Base-by-base conservation (phyloP, 1,140 invertebrate species). In the Cydia pomonella region DNA sequence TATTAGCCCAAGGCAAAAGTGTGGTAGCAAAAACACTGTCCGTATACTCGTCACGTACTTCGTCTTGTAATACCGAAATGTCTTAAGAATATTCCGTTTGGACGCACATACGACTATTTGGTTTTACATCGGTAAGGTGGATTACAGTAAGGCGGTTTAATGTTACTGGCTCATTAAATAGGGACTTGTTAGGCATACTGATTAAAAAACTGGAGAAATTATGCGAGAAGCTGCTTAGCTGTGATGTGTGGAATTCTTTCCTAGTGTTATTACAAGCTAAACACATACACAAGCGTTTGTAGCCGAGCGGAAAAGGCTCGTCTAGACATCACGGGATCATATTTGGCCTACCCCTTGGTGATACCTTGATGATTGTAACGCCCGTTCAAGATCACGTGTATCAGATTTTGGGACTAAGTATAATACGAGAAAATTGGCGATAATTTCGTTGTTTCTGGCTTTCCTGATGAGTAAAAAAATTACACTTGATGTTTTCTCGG, bases 151-250 rank as follows among this genome's bases (percentile, higher is more conserved):
- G 47, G 47, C 47, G 47, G n/a, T 50, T 50, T 50, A 50, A 50
- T 50, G 47, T 50, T 50, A 7, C 47, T 50, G 47, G 47, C 2
- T 50, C 47, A 50, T 50, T 50, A 50, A 50, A 50, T n/a, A 50
- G n/a, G 47, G n/a, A 50, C 47, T 50, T n/a, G 47, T 50, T 50
- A 18, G 16, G 47, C 18, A 18, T 50, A 50, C 47, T 50, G 47
- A 50, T 50, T n/a, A 50, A 50, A 50, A n/a, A 50, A 50, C 47
- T 50, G 47, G 47, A 18, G 47, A 18, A 50, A 50, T 50, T 50
- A 50, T 50, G 47, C 47, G 47, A 13, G 44, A 13, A 50, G 47
- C n/a, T n/a, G n/a, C n/a, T n/a, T n/a, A n/a, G n/a, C 41, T 16
- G 41, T 44, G 41, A 13, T 12, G 41, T 50, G n/a, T n/a, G n/a